Conservation (phyloP, 2,888 invertebrate species). For the Litoditis marina region DNA sequence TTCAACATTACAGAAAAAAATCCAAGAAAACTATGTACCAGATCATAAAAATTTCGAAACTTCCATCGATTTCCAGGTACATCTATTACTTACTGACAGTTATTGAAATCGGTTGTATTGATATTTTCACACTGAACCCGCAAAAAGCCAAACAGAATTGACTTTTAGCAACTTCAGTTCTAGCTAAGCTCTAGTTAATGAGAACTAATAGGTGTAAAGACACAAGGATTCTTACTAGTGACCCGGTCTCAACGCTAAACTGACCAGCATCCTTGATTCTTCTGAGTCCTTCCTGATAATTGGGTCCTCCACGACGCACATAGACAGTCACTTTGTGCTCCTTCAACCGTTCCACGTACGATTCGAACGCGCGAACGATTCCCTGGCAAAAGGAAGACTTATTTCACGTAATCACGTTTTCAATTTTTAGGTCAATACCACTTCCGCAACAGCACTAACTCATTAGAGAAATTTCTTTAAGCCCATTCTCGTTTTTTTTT, state of each 20-base stretch:
- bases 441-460: not conserved
- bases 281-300: constrained; percentile 95
- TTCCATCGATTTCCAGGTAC: constrained; percentile 5
- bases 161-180: too few species aligned
- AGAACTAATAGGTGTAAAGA: too few species aligned
- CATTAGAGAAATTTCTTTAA: not conserved
- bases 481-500: too few species aligned
- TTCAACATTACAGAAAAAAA: not conserved
- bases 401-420: not conserved
- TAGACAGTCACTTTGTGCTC: constrained; percentile 90
- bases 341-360: constrained; percentile 82
- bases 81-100: too few species aligned
- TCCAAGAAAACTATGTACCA: not conserved
- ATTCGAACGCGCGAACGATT: constrained; percentile 89
- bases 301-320: constrained; percentile 93
- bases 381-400: constrained; percentile 67
- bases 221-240: not conserved
- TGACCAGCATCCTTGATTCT: constrained; percentile 82
- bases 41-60: not conserved
- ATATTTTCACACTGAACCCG: too few species aligned
- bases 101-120: too few species aligned
- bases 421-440: too few species aligned
- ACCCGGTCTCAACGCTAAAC: too few species aligned
- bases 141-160: too few species aligned
- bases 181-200: too few species aligned